Evolutionary conservation across 2,888 invertebrate genomes (phyloP), one percentile per base, ranked within the genome.

Genomic region (Dicranocentrus wangi): DNA sequence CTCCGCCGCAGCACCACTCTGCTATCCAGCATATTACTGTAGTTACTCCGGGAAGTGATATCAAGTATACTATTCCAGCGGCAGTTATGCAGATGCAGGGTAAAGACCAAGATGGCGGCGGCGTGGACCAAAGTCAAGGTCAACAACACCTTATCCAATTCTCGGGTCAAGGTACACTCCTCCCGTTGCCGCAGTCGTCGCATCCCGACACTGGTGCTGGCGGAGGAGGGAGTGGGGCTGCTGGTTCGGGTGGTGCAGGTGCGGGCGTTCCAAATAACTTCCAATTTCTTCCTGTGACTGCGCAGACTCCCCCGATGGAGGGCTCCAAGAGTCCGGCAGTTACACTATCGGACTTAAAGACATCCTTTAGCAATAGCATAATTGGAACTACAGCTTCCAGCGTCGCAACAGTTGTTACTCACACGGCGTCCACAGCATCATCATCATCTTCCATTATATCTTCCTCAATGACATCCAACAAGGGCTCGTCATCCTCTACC

Each of bases 31-130:
- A 81, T 60, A 81, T 81, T 58, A 39, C 75, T 7, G 81, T 81
- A 21, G 81, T 81, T 17, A 76, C 55, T 55, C 81, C 81, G 58
- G 81, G 76, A 76, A 81, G 81, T 81, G 81, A 81, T 81, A 81
- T 76, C 28, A 81, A 81, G 76, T 81, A 81, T 81, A 81, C 71
- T 75, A 76, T 81, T 71, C 81, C 81, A 27, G 70, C 81, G 55
- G 70, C 76, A 71, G 55, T 76, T 25, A 81, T 81, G 76, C 81
- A 70, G 58, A 76, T 81, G 65, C 81, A 81, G 81, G 75, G 75
- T 75, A 80, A 80, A 80, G 80, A 80, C n/a, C 79, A 72, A 63
- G 63, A 53, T n/a, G 80, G 63, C 63, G 63, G 61, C 17, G 80
- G 63, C 63, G 66, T 70, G 55, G 76, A 66, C 69, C 76, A 81